A percentile compares a stretch with the other conserved stretches of the same genome.
phyloP scores from a whole-genome alignment of 2,113 vertebrate species.

The Salvelinus alpinus region DNA sequence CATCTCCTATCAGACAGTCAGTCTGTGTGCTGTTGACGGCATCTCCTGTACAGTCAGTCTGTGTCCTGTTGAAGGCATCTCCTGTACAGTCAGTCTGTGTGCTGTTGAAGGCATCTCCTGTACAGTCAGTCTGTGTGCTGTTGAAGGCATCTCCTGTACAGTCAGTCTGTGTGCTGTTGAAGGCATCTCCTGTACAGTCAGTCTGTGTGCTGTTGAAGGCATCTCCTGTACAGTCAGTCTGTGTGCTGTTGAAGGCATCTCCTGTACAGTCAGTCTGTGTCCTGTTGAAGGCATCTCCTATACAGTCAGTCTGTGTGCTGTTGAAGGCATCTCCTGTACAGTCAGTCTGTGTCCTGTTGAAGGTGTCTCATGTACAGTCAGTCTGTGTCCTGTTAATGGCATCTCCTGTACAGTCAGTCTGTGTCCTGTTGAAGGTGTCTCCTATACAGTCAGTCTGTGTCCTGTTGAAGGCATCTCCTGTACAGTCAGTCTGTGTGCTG shows the following conservation, averaged over 20 bases:
- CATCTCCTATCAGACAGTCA: too few species aligned
- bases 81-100: background rate
- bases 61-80: too few species aligned
- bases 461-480: too few species aligned
- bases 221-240: too few species aligned
- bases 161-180: constrained; percentile 1
- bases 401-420: background rate
- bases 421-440: too few species aligned
- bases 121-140: background rate
- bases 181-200: background rate
- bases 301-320: background rate
- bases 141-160: too few species aligned
- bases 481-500: too few species aligned
- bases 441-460: constrained; percentile 2
- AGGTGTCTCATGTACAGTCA: background rate
- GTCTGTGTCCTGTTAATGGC: constrained; percentile 1
- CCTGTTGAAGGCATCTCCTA: too few species aligned
- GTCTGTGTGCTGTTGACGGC: constrained; percentile 5
- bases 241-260: constrained; percentile 4
- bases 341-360: too few species aligned
- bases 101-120: background rate
- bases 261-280: background rate
- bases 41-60: background rate
- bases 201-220: too few species aligned
- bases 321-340: background rate